A percentile compares a stretch with the other conserved stretches of the same genome.
These are phyloP conservation scores for Agonum fuliginosum DNA, from an alignment of 2,888 invertebrate genomes.

Conservation along the genomic window DNA sequence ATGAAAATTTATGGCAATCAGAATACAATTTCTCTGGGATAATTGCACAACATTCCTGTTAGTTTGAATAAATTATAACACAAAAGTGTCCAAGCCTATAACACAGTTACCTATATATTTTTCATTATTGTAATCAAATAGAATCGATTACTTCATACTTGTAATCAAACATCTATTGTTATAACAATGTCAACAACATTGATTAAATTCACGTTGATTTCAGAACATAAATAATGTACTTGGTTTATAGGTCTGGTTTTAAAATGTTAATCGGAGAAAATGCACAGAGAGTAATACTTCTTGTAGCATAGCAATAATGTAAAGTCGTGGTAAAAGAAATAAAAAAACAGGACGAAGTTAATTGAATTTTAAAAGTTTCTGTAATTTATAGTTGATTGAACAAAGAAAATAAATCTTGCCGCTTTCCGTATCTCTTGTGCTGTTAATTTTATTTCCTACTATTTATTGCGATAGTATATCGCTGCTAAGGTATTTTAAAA, in stretches of 20 bases:
- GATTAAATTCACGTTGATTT: not conserved
- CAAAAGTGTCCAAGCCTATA: not conserved
- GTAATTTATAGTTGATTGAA: slow-evolving; percentile 39
- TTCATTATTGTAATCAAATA: slow-evolving; percentile 2
- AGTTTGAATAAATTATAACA: not conserved
- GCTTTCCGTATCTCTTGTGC: slow-evolving; percentile 13
- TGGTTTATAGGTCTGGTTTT: not conserved
- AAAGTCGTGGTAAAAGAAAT: slow-evolving; percentile 25
- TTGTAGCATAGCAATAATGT: slow-evolving; percentile 30
- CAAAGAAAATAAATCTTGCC: slow-evolving; percentile 41
- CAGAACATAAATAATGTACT: not conserved
- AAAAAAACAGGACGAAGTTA: too few species aligned
- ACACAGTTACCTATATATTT: not conserved
- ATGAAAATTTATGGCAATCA: slow-evolving; percentile 19
- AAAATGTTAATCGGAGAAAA: not conserved
- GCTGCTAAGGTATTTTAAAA: slow-evolving; percentile 14
- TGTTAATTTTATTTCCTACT: slow-evolving; percentile 34
- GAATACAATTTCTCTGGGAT: not conserved
- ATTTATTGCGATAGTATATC: not conserved
- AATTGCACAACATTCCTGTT: slow-evolving; percentile 5
- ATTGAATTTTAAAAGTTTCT: slow-evolving; percentile 45
- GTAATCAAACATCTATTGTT: not conserved
- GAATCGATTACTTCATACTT: not conserved
- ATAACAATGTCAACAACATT: not conserved
- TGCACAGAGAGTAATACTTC: slow-evolving; percentile 16